Base-by-base conservation (phyloP, 2,888 invertebrate species). In the Watsonalla cultraria region DNA sequence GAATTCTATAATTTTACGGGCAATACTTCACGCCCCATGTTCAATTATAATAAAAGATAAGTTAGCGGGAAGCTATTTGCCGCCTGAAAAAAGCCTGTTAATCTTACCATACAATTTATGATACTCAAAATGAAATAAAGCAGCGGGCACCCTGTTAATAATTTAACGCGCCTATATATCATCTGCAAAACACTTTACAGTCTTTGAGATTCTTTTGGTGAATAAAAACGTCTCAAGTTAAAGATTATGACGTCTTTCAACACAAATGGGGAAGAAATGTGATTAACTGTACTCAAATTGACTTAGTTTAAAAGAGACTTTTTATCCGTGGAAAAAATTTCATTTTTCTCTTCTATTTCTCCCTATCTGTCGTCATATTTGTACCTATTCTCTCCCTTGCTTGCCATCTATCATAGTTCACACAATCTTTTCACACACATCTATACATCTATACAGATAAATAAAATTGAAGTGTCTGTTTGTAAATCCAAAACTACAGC, bases 101-200 rank as follows among this genome's bases (percentile, higher is more conserved):
- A 65, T 69, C 72, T 68, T 58, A 54, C 54, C 56, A 57, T 56
- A 59, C 57, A 62, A 72, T 72, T 69, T 67, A 68, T 68, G 64
- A 59, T 60, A 60, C 63, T 64, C 46, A 45, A 65, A 68, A 68
- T 56, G 65, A 62, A 61, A 66, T 60, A 62, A 60, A 49, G 49
- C 56, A 39, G 45, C 15, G 62, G 57, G 58, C 57, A 61, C 52
- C 52, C 55, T 55, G 50, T 64, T 64, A 56, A 64, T 64, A 64
- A 66, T 66, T 60, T 62, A 56, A 56, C 51, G 51, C 54, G 55
- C 49, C 49, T 51, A 56, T 61, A 64, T 67, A 65, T 65, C 57
- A 58, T 54, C 55, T 57, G 60, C 57, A 64, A 61, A 56, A 46
- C 56, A 51, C 51, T 65, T 49, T 49, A 37, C 14, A 39, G 39